A percentile compares a stretch with the other conserved stretches of the same genome.
Conservation (phyloP, 2,797 vertebrate genomes). For the Macroramphosus scolopax region DNA sequence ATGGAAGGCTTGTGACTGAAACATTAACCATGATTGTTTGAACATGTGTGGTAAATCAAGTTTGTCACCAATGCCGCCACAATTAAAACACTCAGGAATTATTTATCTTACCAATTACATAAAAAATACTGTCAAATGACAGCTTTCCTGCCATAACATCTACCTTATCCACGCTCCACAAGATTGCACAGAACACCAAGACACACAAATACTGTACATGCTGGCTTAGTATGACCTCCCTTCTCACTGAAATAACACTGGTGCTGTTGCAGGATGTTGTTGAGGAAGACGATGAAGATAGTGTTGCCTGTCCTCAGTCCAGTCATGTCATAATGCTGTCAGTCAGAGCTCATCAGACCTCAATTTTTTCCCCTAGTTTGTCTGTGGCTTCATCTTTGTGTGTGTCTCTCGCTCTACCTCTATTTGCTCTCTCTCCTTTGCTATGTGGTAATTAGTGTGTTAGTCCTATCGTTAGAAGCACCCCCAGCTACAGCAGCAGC, state of each 20-base stretch:
- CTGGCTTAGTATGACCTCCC: slow-evolving; percentile 10
- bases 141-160: too few species aligned
- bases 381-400: slow-evolving; percentile 30
- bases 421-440: slow-evolving; percentile 55
- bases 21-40: too few species aligned
- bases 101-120: too few species aligned
- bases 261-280: slow-evolving; percentile 17
- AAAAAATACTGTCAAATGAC: too few species aligned
- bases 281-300: slow-evolving; percentile 32
- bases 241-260: slow-evolving; percentile 10
- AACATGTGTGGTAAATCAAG: too few species aligned
- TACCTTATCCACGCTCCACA: too few species aligned
- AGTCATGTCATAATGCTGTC: slow-evolving; percentile 78
- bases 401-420: slow-evolving; percentile 41
- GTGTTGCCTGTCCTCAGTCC: slow-evolving; percentile 34
- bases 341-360: slow-evolving; percentile 60
- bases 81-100: too few species aligned
- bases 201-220: background rate
- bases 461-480: slow-evolving; percentile 76
- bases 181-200: too few species aligned
- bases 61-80: slow-evolving; percentile 2
- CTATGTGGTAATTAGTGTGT: slow-evolving; percentile 90
- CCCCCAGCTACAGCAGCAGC: slow-evolving; percentile 84
- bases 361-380: slow-evolving; percentile 21
- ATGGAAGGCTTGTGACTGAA: slow-evolving; percentile 6